Evolutionary conservation across 2,113 vertebrate genomes (phyloP).

Genomic region (Silurus meridionalis): DNA sequence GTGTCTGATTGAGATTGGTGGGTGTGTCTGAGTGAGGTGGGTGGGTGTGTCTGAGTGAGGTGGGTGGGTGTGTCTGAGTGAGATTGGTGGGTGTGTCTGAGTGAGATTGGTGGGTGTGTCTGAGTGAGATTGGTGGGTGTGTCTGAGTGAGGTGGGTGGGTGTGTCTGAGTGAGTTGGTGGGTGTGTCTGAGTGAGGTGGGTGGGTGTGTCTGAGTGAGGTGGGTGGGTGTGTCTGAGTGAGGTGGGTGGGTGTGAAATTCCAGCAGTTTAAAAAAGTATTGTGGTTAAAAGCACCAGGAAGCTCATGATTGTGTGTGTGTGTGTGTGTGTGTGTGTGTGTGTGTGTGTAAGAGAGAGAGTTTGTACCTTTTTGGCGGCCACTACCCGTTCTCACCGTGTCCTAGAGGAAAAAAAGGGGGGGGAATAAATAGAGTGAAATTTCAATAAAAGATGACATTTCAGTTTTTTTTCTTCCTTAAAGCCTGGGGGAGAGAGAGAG

Average conservation of each 20-base stretch:
- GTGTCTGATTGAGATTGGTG: neutral
- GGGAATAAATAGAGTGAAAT: constrained; percentile 19
- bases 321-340: neutral
- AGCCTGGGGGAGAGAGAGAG: neutral
- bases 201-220: neutral
- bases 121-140: neutral
- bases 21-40: too few species aligned
- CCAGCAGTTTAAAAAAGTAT: neutral
- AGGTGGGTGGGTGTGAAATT: neutral
- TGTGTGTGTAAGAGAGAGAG: neutral
- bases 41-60: too few species aligned
- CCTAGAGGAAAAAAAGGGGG: constrained; percentile 71
- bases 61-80: neutral
- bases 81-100: neutral
- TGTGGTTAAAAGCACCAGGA: neutral
- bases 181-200: too few species aligned
- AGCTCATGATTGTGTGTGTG: neutral
- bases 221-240: neutral
- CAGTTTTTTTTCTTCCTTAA: neutral
- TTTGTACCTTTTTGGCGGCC: constrained; percentile 84
- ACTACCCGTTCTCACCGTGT: constrained; percentile 78
- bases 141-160: neutral
- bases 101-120: too few species aligned
- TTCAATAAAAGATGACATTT: neutral
- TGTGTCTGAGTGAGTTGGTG: too few species aligned